Percentiles rank a stretch among this genome's conserved stretches.
Conservation (phyloP, 37 sponge, comb jelly and placozoan species). For the Aplysina aerophoba region DNA sequence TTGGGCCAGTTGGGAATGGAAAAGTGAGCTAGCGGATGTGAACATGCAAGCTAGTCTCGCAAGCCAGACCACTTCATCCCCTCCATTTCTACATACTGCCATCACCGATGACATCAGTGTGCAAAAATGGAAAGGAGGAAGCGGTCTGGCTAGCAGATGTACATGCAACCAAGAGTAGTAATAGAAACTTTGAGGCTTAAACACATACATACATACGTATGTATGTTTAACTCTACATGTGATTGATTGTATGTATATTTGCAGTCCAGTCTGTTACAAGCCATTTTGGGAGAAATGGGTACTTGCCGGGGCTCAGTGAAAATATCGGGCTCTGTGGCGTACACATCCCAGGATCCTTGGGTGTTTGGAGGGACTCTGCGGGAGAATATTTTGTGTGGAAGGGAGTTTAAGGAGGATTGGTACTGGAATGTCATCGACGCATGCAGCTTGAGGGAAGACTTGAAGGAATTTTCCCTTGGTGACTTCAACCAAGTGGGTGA, state of each 20-base stretch:
- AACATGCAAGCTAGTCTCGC: too few relatives aligned
- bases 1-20: slow-evolving; percentile 32
- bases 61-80: too few relatives aligned
- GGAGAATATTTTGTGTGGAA: slow-evolving; percentile 28
- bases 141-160: too few relatives aligned
- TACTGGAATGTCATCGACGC: slow-evolving; percentile 22
- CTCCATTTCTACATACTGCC: too few relatives aligned
- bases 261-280: slow-evolving; percentile 21
- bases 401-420: neutral
- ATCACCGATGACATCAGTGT: too few relatives aligned
- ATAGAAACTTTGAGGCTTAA: neutral
- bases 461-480: neutral
- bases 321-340: neutral
- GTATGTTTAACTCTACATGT: too few relatives aligned
- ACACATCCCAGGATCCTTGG: slow-evolving; percentile 38
- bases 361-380: slow-evolving; percentile 34
- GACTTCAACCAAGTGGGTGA: slow-evolving; percentile 37
- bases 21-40: neutral
- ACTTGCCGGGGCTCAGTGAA: neutral
- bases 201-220: too few relatives aligned
- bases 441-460: slow-evolving; percentile 33
- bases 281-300: slow-evolving; percentile 7
- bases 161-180: too few relatives aligned
- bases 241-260: too few relatives aligned
- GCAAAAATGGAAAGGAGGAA: too few relatives aligned